Evolutionary conservation across 2,888 invertebrate genomes (phyloP).

Genomic region (Melikaiella ostensackeni): DNA sequence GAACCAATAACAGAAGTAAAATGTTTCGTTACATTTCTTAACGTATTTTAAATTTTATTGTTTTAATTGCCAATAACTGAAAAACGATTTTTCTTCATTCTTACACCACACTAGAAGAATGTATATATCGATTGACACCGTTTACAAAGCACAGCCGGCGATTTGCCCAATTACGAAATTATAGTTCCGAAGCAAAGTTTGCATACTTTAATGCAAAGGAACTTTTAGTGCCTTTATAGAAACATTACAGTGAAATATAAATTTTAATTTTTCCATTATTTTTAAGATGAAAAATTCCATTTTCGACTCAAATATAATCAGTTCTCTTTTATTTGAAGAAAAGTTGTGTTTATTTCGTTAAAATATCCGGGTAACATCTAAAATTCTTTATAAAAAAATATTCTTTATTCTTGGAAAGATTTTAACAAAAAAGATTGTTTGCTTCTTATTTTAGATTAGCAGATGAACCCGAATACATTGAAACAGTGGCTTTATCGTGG

Average conservation of each 20-base stretch:
- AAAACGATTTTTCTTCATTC: neutral
- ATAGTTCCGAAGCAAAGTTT: neutral
- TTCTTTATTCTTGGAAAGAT: too few relatives aligned
- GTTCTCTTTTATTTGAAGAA: too few relatives aligned
- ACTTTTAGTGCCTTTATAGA: neutral
- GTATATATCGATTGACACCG: conserved; percentile 25
- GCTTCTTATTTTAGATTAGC: conserved; percentile 71
- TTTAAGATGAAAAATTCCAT: too few relatives aligned
- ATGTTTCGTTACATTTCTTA: neutral
- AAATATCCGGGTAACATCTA: neutral
- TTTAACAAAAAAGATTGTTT: neutral
- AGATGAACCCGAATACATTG: conserved; percentile 79
- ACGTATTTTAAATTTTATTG: neutral
- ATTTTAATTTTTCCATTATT: too few relatives aligned
- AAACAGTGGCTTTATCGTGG: conserved; percentile 81
- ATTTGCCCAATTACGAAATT: conserved; percentile 22
- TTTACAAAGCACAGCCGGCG: neutral
- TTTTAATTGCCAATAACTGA: neutral
- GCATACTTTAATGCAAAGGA: neutral
- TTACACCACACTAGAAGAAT: neutral
- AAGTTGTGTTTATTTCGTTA: too few relatives aligned
- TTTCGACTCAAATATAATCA: too few relatives aligned
- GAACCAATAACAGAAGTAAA: neutral
- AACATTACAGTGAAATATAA: neutral
- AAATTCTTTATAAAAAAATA: neutral